Evolutionary conservation across 2,888 invertebrate species (phyloP).

Genomic region (Kryphioiulus occultus): DNA sequence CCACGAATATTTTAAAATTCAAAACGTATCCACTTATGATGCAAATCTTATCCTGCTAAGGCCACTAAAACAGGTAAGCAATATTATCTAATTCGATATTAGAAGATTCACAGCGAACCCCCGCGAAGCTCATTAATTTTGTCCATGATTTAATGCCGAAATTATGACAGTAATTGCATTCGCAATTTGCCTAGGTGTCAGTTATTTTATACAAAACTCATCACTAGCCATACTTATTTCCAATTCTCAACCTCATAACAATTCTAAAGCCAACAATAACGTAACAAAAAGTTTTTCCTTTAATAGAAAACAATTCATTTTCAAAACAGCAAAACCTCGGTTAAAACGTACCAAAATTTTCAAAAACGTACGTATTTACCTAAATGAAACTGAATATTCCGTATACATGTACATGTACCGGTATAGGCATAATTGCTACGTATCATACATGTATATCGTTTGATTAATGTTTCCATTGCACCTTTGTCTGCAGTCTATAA

Average conservation of each 20-base stretch:
- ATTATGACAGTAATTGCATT: neutral
- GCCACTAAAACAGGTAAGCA: neutral
- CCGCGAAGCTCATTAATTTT: neutral
- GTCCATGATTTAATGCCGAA: neutral
- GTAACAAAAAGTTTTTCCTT: too few relatives aligned
- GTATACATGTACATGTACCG: too few relatives aligned
- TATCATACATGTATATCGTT: neutral
- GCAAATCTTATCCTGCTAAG: conserved; percentile 36
- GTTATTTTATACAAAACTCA: neutral
- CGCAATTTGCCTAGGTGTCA: neutral
- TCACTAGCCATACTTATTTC: neutral
- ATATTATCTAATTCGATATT: neutral
- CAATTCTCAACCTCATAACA: too few relatives aligned
- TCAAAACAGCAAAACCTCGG: neutral
- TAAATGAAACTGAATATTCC: too few relatives aligned
- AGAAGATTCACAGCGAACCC: neutral
- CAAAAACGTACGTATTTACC: too few relatives aligned
- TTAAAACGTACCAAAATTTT: neutral
- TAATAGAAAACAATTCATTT: too few relatives aligned
- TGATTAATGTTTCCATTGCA: neutral
- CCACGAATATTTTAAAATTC: neutral
- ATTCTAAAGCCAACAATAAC: too few relatives aligned
- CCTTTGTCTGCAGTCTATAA: too few relatives aligned
- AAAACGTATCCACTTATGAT: conserved; percentile 33
- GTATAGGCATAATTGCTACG: neutral